Evolutionary conservation across 2,888 invertebrate species (phyloP).

Genomic region (Watsonalla binaria): DNA sequence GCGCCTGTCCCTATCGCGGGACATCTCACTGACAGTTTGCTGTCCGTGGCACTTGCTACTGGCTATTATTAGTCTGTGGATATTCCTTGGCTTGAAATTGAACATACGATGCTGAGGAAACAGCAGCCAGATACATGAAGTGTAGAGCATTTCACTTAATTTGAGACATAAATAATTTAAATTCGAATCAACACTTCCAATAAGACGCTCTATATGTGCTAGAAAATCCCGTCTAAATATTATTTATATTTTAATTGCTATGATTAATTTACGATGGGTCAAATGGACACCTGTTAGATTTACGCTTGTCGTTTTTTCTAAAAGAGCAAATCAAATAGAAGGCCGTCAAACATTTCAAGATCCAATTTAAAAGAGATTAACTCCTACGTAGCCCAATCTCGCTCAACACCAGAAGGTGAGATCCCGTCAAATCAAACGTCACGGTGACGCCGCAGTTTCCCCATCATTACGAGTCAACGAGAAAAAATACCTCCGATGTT

Average conservation of each 20-base stretch:
- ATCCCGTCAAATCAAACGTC: constrained; percentile 58
- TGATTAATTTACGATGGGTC: too few species aligned
- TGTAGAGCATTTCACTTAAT: too few species aligned
- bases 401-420: constrained; percentile 65
- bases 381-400: constrained; percentile 53
- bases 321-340: constrained; percentile 25
- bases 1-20: constrained; percentile 59
- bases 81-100: constrained; percentile 16
- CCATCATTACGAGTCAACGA: constrained; percentile 62
- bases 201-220: too few species aligned
- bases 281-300: constrained; percentile 3
- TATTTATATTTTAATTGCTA: too few species aligned
- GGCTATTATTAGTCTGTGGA: constrained; percentile 12
- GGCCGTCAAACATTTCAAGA: constrained; percentile 27
- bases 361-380: constrained; percentile 64
- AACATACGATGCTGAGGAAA: constrained; percentile 16
- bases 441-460: constrained; percentile 65
- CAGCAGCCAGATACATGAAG: not conserved
- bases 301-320: not conserved
- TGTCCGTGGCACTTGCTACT: constrained; percentile 21
- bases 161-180: too few species aligned
- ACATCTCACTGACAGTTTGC: constrained; percentile 51
- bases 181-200: too few species aligned
- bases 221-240: too few species aligned
- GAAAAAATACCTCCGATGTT: constrained; percentile 66